Evolutionary conservation across 2,888 invertebrate species (phyloP), one percentile per base, ranked within the genome.

Genomic region (Heliconius hortense): DNA sequence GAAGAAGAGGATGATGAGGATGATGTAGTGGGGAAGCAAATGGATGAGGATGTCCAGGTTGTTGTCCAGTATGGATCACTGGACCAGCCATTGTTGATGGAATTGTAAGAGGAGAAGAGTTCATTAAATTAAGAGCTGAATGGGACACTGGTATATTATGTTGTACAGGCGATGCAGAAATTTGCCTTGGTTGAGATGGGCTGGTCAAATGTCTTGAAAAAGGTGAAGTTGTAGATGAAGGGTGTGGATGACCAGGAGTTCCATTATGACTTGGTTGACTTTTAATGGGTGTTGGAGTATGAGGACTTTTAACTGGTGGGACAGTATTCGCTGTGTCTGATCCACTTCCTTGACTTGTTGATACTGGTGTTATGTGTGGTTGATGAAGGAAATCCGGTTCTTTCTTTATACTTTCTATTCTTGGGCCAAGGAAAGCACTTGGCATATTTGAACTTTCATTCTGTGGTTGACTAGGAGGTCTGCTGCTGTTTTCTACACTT

Each of bases 21-120:
- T 97, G 97, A 82, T 96, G 96, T 87, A 96, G 94, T 67, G 95
- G 95, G 0, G 95, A 95, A 78, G 95, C 95, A 88, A 96, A 96
- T 24, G 96, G 95, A 89, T 95, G 95, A 70, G 95, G 95, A 83
- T 95, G 95, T 78, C 96, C 96, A 67, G 95, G 95, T 83, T 96
- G 96, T 84, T 96, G 97, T 3, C 96, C 95, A 10, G 97, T 96
- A 87, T 97, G 97, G 93, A 97, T 96, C 21, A 96, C 94, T 7
- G 96, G 96, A 48, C 96, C 96, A 18, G 96, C 94, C 80, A 96
- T 95, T 2, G 96, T 95, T 7, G 96, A 93, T 1, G 96, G 95
- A 79, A 96, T 95, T 8, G 95, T 94, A 43, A 95, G 89, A 69
- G 95, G 93, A n/a, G 92, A 89, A 24, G 95, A 94, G 83, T 95